Evolutionary conservation across 2,888 invertebrate genomes (phyloP), one percentile per base, ranked within the genome.

Genomic region (Mycalesis mineus): DNA sequence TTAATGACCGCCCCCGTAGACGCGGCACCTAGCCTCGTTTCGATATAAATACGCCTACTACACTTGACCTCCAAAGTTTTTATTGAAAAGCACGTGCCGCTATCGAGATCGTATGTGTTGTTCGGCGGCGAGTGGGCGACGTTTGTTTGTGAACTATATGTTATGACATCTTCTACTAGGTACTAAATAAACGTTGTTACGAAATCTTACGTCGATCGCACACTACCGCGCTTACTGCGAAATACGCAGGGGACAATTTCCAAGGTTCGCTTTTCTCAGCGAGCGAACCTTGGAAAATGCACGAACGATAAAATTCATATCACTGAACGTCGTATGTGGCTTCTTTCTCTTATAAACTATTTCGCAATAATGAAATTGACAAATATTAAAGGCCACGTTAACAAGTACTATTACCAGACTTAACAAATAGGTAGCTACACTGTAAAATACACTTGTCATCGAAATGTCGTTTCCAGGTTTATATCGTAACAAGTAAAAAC

Each of bases 41-140:
- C 80, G 85, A 86, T 87, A 89, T 88, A 89, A 88, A 88, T 88
- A 87, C 87, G 84, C 88, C 87, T 85, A 87, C 88, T 88, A 88
- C 88, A 88, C 88, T 89, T 89, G 88, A 89, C 88, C 88, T 88
- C 88, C 80, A 88, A 88, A 88, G 84, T 88, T 89, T 88, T 88
- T 88, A 88, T 88, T 87, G 84, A 81, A 86, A 85, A 85, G 77
- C 88, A 88, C 85, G 87, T 85, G 86, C 82, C 51, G 51, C 40
- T 75, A 74, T 74, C 76, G 77, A 82, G 80, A 83, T 75, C 77
- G 78, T 76, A 70, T 77, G 73, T 79, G 79, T 81, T 81, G 78
- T 80, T 74, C 58, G 47, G 55, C 51, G 57, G 57, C 47, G 54
- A 57, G 57, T 55, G 57, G 57, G 57, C 40, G 60, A 45, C 51